These are phyloP conservation scores for Harpegnathos saltator DNA, from an alignment of 1,140 invertebrate species.

Conservation along the genomic window DNA sequence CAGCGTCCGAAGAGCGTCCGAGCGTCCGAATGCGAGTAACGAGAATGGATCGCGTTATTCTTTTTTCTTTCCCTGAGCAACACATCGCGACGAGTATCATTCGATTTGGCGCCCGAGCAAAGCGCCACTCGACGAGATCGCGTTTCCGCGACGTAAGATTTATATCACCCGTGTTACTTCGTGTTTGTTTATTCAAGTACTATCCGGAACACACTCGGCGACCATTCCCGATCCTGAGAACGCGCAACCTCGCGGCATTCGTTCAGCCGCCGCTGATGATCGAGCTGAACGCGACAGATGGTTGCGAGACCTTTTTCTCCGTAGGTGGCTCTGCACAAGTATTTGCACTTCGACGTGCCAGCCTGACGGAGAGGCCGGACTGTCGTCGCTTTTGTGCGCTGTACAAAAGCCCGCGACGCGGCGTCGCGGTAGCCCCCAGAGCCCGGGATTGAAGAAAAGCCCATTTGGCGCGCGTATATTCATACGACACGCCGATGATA, in stretches of 20 bases:
- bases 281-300: conserved; percentile 69
- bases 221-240: background rate
- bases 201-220: background rate
- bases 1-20: background rate
- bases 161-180: background rate
- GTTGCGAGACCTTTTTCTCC: conserved; percentile 53
- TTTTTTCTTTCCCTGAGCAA: background rate
- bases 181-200: background rate
- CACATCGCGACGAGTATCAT: background rate
- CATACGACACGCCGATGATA: no score
- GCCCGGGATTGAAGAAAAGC: background rate
- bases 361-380: conserved; percentile 10
- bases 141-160: background rate
- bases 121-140: background rate
- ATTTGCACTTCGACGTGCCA: conserved; percentile 54
- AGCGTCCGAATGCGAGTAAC: background rate
- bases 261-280: conserved; percentile 33
- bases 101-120: background rate
- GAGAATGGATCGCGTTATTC: no score
- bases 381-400: background rate
- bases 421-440: background rate
- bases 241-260: background rate
- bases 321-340: conserved; percentile 36
- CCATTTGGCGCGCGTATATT: background rate
- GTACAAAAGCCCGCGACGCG: background rate